A percentile compares a stretch with the other conserved stretches of the same genome.
These are phyloP conservation scores for Meteorus cinctellus DNA, from an alignment of 2,888 invertebrate species.

Conservation along the genomic window DNA sequence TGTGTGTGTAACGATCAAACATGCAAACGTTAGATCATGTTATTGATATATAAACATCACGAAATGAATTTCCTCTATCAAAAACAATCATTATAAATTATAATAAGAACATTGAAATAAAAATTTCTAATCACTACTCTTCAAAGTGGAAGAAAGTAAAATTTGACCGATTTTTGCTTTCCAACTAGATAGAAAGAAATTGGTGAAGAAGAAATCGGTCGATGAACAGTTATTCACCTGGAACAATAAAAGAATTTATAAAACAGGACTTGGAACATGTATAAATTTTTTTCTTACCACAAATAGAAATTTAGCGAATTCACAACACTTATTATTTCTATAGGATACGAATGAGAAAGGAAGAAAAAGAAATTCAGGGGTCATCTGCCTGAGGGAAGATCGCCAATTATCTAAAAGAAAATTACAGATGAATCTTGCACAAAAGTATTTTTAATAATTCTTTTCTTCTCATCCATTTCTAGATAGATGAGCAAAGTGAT, in stretches of 20 bases:
- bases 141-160: conserved; percentile 17
- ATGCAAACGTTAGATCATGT: not conserved
- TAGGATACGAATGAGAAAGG: not conserved
- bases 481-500: not conserved
- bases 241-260: not conserved
- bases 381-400: not conserved
- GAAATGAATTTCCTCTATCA: not conserved
- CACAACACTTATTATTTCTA: not conserved
- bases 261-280: not conserved
- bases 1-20: not conserved
- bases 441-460: not conserved
- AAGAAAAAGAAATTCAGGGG: not conserved
- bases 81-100: not conserved
- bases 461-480: not conserved
- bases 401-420: not conserved
- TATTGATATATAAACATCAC: not conserved
- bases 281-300: not conserved
- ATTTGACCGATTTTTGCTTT: not conserved
- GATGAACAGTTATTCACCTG: not conserved
- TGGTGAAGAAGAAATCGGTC: not conserved
- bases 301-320: not conserved
- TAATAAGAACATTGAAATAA: not conserved
- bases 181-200: not conserved
- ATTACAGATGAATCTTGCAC: not conserved
- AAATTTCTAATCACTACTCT: not conserved